phyloP scores from a whole-genome alignment of 2,888 invertebrate species.

The Agonopterix subpropinquella region DNA sequence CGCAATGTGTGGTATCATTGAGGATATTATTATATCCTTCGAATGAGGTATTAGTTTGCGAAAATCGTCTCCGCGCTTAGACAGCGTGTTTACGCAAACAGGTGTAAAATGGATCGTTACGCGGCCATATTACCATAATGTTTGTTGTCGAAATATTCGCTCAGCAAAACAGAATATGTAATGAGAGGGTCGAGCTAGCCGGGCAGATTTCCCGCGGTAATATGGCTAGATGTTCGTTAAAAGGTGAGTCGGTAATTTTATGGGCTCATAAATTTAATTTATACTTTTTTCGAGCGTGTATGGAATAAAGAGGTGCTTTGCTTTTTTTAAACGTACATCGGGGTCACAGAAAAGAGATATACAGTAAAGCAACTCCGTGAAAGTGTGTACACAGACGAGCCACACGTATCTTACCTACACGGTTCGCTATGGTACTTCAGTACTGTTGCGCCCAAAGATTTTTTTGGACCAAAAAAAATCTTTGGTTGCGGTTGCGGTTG shows the following conservation, averaged over 20 bases:
- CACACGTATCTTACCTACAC: no score
- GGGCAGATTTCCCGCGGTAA: constrained; percentile 52
- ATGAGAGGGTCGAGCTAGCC: constrained; percentile 51
- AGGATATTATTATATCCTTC: constrained; percentile 5
- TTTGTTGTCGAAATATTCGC: constrained; percentile 70
- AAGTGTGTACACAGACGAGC: constrained; percentile 1
- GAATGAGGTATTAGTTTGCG: constrained; percentile 15
- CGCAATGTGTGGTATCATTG: not conserved
- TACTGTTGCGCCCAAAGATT: no score
- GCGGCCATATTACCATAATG: constrained; percentile 66
- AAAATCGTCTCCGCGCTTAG: constrained; percentile 56
- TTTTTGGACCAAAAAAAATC: no score
- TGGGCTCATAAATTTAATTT: constrained; percentile 50
- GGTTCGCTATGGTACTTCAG: no score
- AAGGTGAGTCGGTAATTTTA: constrained; percentile 50
- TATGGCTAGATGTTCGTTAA: constrained; percentile 48
- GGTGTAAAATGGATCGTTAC: constrained; percentile 68
- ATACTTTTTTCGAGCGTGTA: constrained; percentile 35
- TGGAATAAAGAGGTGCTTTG: constrained; percentile 14
- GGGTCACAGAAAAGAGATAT: no score
- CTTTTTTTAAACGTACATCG: not conserved
- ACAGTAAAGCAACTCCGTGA: no score
- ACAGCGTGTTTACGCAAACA: constrained; percentile 64
- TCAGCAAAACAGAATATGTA: constrained; percentile 59
- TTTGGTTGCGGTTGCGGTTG: no score